Evolutionary conservation across 2,888 invertebrate species (phyloP).

Genomic region (Nowickia ferox): DNA sequence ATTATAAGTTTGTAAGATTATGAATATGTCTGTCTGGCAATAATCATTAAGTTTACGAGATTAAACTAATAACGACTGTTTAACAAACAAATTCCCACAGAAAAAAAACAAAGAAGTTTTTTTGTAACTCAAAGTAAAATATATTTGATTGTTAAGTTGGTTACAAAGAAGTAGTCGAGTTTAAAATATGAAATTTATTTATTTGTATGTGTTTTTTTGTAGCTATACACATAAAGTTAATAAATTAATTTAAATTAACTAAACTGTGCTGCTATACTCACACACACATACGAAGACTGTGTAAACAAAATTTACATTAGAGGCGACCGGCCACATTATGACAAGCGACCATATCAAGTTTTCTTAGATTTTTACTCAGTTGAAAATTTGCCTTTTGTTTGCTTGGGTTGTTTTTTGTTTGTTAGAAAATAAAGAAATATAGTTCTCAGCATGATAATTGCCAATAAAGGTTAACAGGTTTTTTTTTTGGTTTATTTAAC

Average conservation of each 20-base stretch:
- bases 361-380: conserved; percentile 19
- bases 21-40: conserved; percentile 1
- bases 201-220: conserved; percentile 22
- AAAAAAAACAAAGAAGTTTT: background rate
- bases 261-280: conserved; percentile 2
- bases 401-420: background rate
- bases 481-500: conserved; percentile 49
- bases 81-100: conserved; percentile 41
- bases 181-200: conserved; percentile 4
- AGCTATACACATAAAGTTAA: conserved; percentile 21
- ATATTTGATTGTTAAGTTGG: conserved; percentile 33
- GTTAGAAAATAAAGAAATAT: conserved; percentile 50
- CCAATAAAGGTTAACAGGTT: conserved; percentile 71
- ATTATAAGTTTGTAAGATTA: conserved; percentile 23
- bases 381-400: background rate
- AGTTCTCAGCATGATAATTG: conserved; percentile 69
- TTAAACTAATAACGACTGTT: conserved; percentile 23
- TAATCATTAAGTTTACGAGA: conserved; percentile 32
- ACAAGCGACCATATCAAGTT: conserved; percentile 34
- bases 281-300: background rate
- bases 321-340: conserved; percentile 22
- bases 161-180: conserved; percentile 24
- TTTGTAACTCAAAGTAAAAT: conserved; percentile 1
- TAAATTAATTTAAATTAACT: conserved; percentile 64
- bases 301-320: background rate